Percentiles rank a stretch among this genome's conserved stretches.
Evolutionary conservation across 92 coral and sea anemone species (phyloP).

Genomic region (Heliopora coerulea): DNA sequence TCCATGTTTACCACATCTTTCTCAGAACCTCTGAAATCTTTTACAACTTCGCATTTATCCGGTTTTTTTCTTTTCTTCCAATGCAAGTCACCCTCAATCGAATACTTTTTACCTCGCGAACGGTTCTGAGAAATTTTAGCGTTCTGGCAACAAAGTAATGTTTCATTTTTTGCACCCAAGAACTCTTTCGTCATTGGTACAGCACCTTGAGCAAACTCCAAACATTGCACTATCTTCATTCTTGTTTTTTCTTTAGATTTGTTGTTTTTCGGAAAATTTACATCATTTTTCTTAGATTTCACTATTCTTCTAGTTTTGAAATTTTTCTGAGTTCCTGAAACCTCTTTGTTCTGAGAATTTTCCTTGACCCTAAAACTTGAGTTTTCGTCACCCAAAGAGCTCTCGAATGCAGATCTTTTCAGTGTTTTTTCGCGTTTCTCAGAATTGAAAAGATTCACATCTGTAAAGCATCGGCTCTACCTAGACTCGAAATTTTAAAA

Average conservation of each 20-base stretch:
- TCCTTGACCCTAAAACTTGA: not conserved
- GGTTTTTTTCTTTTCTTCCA: not conserved
- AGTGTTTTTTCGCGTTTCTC: constrained; percentile 5
- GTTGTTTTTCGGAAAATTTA: not conserved
- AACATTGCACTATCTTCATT: constrained; percentile 12
- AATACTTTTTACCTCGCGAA: not conserved
- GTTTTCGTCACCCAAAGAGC: not conserved
- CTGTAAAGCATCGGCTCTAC: not conserved
- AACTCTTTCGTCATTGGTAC: not conserved
- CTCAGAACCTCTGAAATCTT: not conserved
- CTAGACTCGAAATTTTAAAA: not conserved
- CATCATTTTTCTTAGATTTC: not conserved
- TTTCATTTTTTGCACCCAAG: too few species aligned
- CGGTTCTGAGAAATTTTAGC: not conserved
- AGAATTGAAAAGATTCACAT: not conserved
- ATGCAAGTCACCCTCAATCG: not conserved
- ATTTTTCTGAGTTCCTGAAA: not conserved
- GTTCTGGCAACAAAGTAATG: not conserved
- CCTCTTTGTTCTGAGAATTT: not conserved
- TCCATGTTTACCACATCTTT: not conserved
- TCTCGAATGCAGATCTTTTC: not conserved
- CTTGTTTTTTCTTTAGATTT: constrained; percentile 16
- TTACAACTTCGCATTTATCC: not conserved
- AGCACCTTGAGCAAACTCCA: not conserved
- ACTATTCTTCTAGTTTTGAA: not conserved